Percentiles rank a stretch among this genome's conserved stretches.
These are phyloP conservation scores for Caiman crocodilus DNA, from an alignment of 2,797 vertebrate genomes.

Conservation along the genomic window DNA sequence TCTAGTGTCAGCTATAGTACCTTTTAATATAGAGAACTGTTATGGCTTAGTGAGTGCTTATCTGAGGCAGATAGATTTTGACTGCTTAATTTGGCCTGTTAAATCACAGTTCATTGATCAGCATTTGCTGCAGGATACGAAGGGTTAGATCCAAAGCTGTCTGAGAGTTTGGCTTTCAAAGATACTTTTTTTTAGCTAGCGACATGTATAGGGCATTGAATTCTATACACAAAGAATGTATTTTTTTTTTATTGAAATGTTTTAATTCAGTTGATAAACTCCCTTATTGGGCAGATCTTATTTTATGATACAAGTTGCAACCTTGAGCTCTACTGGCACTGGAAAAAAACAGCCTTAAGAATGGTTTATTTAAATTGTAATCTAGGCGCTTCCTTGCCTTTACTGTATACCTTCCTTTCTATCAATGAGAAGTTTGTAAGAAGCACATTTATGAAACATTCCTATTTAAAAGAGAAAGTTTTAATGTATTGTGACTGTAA, in stretches of 20 bases:
- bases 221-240: not conserved
- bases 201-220: constrained; percentile 17
- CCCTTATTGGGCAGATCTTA: not conserved
- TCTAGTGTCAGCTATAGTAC: not conserved
- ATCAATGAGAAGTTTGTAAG: not conserved
- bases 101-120: constrained; percentile 72
- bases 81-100: constrained; percentile 73
- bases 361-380: not conserved
- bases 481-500: not conserved
- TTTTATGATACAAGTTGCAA: not conserved
- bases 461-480: not conserved
- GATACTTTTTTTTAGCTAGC: constrained; percentile 37
- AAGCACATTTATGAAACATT: not conserved
- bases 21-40: constrained; percentile 14
- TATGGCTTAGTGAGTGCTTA: constrained; percentile 48
- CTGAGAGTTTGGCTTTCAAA: constrained; percentile 43
- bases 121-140: constrained; percentile 51
- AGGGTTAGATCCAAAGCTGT: constrained; percentile 1
- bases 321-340: constrained; percentile 7
- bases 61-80: constrained; percentile 75
- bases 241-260: not conserved
- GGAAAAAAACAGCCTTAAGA: constrained; percentile 36
- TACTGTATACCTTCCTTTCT: not conserved
- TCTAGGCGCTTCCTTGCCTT: not conserved
- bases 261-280: not conserved